These are phyloP conservation scores for Epinephelus cyanopodus DNA, from an alignment of 2,113 vertebrate genomes.

Conservation along the genomic window DNA sequence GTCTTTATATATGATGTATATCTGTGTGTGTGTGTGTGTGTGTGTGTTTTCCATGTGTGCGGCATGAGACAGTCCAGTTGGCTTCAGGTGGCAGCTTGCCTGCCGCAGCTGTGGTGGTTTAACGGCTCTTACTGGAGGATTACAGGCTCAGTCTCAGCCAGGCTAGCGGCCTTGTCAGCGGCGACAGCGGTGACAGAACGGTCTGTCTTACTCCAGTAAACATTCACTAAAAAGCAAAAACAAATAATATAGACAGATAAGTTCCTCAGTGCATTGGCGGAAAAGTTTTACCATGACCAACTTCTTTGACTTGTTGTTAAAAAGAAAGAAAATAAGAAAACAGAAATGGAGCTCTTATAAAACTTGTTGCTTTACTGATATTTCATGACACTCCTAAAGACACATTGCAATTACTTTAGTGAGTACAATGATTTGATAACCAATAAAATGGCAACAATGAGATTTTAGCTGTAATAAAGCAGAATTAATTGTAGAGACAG, in stretches of 20 bases:
- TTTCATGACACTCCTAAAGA: not conserved
- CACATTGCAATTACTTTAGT: no score
- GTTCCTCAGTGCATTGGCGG: not conserved
- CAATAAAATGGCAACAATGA: not conserved
- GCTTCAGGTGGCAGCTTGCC: conserved; percentile 74
- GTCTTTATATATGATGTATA: conserved; percentile 30
- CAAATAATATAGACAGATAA: conserved; percentile 16
- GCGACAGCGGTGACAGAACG: conserved; percentile 45
- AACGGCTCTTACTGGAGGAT: conserved; percentile 72
- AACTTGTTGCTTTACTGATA: not conserved
- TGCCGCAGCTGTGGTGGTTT: conserved; percentile 75
- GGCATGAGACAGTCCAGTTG: conserved; percentile 57
- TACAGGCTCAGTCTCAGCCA: conserved; percentile 63
- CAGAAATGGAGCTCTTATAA: not conserved
- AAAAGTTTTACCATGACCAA: conserved; percentile 41
- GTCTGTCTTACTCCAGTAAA: conserved; percentile 58
- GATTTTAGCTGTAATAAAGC: not conserved
- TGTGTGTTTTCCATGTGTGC: conserved; percentile 33
- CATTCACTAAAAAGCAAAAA: conserved; percentile 39
- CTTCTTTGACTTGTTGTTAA: conserved; percentile 16
- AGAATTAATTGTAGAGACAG: not conserved
- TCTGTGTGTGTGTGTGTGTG: conserved; percentile 17
- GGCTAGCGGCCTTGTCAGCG: conserved; percentile 35
- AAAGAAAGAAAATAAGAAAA: not conserved
- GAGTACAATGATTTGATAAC: no score